Evolutionary conservation across 2,888 invertebrate species (phyloP).

Genomic region (Sinelater perroti): DNA sequence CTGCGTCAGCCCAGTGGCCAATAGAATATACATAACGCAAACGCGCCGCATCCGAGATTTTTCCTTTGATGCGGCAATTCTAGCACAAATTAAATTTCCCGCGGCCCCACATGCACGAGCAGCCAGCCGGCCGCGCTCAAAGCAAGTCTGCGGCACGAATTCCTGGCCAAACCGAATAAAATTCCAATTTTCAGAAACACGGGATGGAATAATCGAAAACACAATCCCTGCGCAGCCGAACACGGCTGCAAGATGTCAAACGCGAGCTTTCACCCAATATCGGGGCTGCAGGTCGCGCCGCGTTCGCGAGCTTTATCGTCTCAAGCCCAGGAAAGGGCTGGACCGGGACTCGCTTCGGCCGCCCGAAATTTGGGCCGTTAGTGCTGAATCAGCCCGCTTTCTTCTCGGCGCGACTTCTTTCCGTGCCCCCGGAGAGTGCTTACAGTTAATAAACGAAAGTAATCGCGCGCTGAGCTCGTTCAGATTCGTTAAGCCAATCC

Average conservation of each 20-base stretch:
- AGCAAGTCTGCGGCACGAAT: no score
- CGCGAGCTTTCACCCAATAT: conserved; percentile 13
- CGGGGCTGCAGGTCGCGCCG: background rate
- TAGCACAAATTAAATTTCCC: no score
- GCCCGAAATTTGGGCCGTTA: background rate
- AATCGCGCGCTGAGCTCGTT: conserved; percentile 28
- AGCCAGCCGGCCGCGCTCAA: no score
- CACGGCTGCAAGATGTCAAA: conserved; percentile 15
- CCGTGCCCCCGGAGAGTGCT: conserved; percentile 22
- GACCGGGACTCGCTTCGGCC: background rate
- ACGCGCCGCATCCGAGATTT: no score
- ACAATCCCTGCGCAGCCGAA: conserved; percentile 17
- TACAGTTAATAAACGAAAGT: conserved; percentile 32
- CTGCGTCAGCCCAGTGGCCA: no score
- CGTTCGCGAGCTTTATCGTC: no score
- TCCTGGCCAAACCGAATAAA: conserved; percentile 21
- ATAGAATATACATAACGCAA: no score
- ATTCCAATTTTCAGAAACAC: conserved; percentile 18
- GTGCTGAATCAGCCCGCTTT: conserved; percentile 15
- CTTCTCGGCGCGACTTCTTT: conserved; percentile 7
- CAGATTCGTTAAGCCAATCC: conserved; percentile 22
- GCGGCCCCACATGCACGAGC: no score
- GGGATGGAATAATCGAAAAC: conserved; percentile 14
- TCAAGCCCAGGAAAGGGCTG: no score
- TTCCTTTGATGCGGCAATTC: no score